Evolutionary conservation across 2,797 vertebrate genomes (phyloP), one percentile per base, ranked within the genome.

Genomic region (Odontamblyopus lacepedii): DNA sequence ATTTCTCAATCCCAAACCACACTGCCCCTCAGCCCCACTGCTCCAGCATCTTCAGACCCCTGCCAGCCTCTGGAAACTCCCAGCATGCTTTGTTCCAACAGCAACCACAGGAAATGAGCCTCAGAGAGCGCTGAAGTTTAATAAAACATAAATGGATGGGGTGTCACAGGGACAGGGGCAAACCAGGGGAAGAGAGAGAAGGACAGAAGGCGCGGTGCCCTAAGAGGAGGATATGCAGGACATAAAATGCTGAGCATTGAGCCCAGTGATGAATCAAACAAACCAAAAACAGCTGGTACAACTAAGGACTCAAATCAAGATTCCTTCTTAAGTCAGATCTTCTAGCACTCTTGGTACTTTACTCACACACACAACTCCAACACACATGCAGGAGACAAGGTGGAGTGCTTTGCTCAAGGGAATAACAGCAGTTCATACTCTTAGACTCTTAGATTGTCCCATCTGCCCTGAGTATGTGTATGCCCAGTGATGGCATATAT

Each of bases 81-180:
- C 89, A 91, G 88, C 78, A 79, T 90, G 86, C 85, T 83, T 82
- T 87, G 88, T 86, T 92, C 87, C 86, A 90, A 87, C 82, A 89
- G 89, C 79, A 93, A 93, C 92, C 78, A 83, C 93, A 93, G 94
- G 93, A 94, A 95, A 94, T 94, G 92, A 95, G 90, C 89, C 92
- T 89, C 80, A 62, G 85, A 85, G 90, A 92, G 92, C 81, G 87
- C 87, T 93, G 93, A 94, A 92, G 92, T 94, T 95, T 94, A 95
- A 95, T 94, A 93, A 94, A 94, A 92, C 90, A 91, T 90, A 90
- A 94, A 94, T 94, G 90, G 92, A 93, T 94, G 93, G 92, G 91
- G 93, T 94, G 91, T 94, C 92, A 90, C 85, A 75, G 82, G 88
- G 89, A 93, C 85, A 83, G 78, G 80, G 83, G 83, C 83, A 85